Evolutionary conservation across 2,797 vertebrate species (phyloP), one percentile per base, ranked within the genome.

Genomic region (Coracias cyanogaster): DNA sequence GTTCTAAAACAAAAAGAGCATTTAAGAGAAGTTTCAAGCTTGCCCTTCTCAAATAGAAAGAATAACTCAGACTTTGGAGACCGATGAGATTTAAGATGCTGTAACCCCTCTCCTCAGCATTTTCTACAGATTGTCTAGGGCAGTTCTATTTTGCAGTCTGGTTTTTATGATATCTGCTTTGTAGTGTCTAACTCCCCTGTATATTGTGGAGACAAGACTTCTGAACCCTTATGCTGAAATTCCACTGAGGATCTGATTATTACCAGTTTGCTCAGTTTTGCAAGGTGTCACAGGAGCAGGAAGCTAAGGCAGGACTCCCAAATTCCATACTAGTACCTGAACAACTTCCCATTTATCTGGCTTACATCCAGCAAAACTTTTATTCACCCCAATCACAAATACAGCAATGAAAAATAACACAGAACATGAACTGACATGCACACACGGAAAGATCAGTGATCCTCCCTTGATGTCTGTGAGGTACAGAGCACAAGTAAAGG

Each of bases 381-480:
- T 28, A 43, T 52, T 29, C 54, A 48, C 6, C 5, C 7, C 29
- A 19, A 1, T 25, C 37, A 29, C 37, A 61, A 64, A 17, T 15
- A 51, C 10, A 26, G 20, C 31, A 45, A 20, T 11, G 31, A 66
- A 83, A 58, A 31, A 22, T 9, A 19, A 26, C 2, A 2, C 4
- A 7, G 41, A 69, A 37, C 35, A 29, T 3, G 1, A 62, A 51
- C 5, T 7, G 33, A 48, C 0, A 5, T 1, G 18, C 25, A 13
- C 1, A 0, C 20, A 28, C 1, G 2, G 60, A 49, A 48, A 25
- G 69, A 49, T 20, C 21, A 15, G 33, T 3, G 58, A 16, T 41
- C 66, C 19, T 65, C 33, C n/a, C 18, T 54, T 15, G 43, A 31
- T 4, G 66, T 57, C 46, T 20, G 20, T 8, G 25, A 10, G 14